Evolutionary conservation across 23 tunicate species (phyloP).

Genomic region (Phallusia fumigata): DNA sequence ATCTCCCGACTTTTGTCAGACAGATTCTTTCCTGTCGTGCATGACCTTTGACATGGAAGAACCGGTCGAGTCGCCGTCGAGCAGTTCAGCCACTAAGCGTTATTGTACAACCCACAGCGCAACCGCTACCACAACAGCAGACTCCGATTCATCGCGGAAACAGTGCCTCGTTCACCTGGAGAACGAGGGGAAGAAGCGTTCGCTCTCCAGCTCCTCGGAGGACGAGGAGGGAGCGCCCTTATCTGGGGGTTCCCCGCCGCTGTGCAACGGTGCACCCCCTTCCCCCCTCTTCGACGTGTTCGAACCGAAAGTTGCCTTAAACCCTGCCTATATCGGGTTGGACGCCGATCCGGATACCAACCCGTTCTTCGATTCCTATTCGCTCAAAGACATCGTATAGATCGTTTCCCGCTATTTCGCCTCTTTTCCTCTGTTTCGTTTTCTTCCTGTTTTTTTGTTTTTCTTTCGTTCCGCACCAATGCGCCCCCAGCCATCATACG

Average conservation of each 20-base stretch:
- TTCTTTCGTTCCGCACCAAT: no score
- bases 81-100: background rate
- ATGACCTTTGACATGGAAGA: background rate
- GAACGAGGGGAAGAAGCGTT: background rate
- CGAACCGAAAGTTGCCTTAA: constrained; percentile 4
- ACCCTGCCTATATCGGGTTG: background rate
- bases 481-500: no score
- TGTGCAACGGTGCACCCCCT: background rate
- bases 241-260: background rate
- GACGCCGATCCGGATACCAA: background rate
- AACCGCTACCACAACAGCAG: background rate
- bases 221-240: background rate
- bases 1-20: background rate
- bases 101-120: background rate
- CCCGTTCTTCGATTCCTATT: background rate
- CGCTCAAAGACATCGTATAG: constrained; percentile 4
- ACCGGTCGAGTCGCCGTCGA: constrained; percentile 4
- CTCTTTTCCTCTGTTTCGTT: no score
- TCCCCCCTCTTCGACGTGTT: background rate
- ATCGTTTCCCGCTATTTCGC: no score
- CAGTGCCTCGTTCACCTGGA: background rate
- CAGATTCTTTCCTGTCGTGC: background rate
- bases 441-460: no score
- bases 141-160: background rate
- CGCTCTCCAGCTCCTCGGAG: background rate